phyloP scores from a whole-genome alignment of 2,113 vertebrate genomes.

The Notothenia rossii region DNA sequence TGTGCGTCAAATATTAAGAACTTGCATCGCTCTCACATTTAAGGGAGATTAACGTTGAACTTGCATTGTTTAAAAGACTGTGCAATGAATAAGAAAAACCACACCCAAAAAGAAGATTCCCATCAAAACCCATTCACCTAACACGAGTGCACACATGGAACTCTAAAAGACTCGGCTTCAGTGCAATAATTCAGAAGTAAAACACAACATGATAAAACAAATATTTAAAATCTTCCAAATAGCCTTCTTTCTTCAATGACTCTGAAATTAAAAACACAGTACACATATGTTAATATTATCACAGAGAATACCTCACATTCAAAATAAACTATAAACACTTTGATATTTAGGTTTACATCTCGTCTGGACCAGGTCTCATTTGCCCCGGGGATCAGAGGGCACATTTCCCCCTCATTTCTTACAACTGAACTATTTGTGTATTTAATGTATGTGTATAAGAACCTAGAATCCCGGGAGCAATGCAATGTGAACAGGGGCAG shows the following conservation, averaged over 20 bases:
- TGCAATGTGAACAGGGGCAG: background rate
- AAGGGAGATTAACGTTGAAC: background rate
- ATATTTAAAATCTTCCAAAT: background rate
- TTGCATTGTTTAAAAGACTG: background rate
- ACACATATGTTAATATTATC: background rate
- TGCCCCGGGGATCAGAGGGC: background rate
- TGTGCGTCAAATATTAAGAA: background rate
- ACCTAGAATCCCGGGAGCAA: background rate
- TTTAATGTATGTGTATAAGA: background rate
- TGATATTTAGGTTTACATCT: background rate
- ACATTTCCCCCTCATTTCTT: background rate
- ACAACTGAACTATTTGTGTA: background rate
- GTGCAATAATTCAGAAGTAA: slow-evolving; percentile 43
- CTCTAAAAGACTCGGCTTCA: slow-evolving; percentile 6
- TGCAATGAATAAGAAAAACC: background rate
- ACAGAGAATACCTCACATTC: background rate
- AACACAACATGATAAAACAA: slow-evolving; percentile 25
- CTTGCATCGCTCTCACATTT: background rate
- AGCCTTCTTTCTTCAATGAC: background rate
- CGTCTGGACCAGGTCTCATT: no score
- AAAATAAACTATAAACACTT: background rate
- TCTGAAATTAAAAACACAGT: slow-evolving; percentile 27
- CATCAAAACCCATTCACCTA: background rate
- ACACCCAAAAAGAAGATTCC: background rate
- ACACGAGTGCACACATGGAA: background rate